Evolutionary conservation across 2,113 vertebrate genomes (phyloP).

Genomic region (Aptenodytes forsteri): DNA sequence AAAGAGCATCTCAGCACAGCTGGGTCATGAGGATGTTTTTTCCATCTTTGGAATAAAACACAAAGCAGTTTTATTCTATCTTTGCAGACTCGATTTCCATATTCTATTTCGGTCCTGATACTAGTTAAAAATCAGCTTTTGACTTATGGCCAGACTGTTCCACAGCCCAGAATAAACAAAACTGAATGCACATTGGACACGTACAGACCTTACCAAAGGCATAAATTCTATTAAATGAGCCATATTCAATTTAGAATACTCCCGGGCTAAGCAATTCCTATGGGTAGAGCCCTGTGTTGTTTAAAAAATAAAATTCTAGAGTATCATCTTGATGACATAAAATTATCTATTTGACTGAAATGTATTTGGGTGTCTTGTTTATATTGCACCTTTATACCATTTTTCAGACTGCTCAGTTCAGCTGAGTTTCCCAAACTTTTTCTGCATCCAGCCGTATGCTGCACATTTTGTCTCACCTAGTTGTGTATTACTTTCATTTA

Average conservation of each 20-base stretch:
- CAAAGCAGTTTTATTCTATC: not conserved
- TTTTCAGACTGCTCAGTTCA: not conserved
- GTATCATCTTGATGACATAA: not conserved
- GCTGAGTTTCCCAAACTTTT: not conserved
- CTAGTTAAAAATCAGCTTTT: not conserved
- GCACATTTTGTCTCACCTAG: not conserved
- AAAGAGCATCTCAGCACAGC: not conserved
- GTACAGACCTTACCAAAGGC: not conserved
- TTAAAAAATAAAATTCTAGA: not conserved
- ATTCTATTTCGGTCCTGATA: not conserved
- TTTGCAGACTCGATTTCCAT: not conserved
- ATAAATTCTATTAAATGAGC: not conserved
- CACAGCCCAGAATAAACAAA: not conserved
- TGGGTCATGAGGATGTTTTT: not conserved
- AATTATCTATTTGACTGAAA: not conserved
- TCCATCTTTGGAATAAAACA: not conserved
- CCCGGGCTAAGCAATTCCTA: not conserved
- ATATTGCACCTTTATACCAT: not conserved
- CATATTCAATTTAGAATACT: not conserved
- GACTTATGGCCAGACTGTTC: not conserved
- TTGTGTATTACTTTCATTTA: not conserved
- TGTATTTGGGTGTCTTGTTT: not conserved
- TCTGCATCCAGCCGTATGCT: not conserved
- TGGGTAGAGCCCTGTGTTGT: not conserved
- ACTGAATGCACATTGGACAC: fast-evolving